Percentiles rank a stretch among this genome's conserved stretches.
phyloP scores from a whole-genome alignment of 2,113 vertebrate genomes.

The Peucedramus taeniatus region DNA sequence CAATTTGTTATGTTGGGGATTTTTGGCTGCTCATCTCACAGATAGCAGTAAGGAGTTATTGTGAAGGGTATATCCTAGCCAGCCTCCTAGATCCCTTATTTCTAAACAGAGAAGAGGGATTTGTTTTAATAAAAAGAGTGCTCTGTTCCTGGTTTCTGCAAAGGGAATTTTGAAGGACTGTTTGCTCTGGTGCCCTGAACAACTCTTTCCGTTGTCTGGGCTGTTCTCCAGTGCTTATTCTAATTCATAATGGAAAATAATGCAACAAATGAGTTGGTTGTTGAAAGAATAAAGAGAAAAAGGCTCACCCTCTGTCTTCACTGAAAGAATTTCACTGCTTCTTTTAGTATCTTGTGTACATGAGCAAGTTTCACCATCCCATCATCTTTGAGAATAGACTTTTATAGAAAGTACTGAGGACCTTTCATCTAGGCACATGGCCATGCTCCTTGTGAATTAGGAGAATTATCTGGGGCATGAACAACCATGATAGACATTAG shows the following conservation, averaged over 20 bases:
- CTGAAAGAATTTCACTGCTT: background rate
- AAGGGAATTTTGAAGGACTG: constrained; percentile 1
- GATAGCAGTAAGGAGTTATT: background rate
- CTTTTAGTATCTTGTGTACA: background rate
- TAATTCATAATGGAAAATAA: constrained; percentile 19
- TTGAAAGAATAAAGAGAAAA: background rate
- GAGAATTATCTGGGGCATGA: background rate
- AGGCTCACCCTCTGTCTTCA: background rate
- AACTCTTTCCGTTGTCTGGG: background rate
- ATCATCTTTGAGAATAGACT: background rate
- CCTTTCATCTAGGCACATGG: background rate
- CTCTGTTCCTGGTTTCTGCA: constrained; percentile 18
- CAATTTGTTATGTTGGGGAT: background rate
- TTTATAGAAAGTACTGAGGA: background rate
- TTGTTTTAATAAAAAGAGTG: constrained; percentile 10
- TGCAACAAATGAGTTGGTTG: background rate
- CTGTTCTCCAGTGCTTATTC: background rate
- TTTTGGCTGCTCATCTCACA: background rate
- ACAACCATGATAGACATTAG: background rate
- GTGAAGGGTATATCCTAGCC: background rate
- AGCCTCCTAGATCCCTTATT: background rate
- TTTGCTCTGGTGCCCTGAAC: constrained; percentile 19
- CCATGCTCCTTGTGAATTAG: background rate
- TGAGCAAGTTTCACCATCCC: background rate
- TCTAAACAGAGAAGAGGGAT: background rate